These are phyloP conservation scores for Drosophila pseudoobscura DNA, from an alignment of 1,140 invertebrate genomes.

Conservation along the genomic window DNA sequence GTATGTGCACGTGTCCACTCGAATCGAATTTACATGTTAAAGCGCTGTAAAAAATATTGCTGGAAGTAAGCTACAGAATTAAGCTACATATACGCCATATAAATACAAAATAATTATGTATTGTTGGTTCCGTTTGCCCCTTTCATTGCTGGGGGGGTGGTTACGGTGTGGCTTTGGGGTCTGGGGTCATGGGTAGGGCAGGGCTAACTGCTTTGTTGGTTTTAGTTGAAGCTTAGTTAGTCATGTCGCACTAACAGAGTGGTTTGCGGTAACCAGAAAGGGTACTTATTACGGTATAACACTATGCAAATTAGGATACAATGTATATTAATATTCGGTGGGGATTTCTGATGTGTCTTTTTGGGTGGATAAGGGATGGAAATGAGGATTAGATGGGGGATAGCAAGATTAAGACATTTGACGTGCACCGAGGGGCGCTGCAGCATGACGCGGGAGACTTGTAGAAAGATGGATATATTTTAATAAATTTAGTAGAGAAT, in stretches of 20 bases:
- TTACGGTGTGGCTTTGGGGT: not conserved
- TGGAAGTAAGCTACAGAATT: constrained; percentile 23
- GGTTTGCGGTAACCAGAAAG: constrained; percentile 33
- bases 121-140: constrained; percentile 1
- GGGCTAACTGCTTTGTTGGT: constrained; percentile 16
- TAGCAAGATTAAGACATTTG: no score
- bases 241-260: constrained; percentile 45
- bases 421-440: no score
- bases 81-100: constrained; percentile 53
- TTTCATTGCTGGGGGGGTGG: not conserved
- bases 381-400: not conserved
- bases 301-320: constrained; percentile 10
- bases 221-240: constrained; percentile 10
- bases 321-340: not conserved
- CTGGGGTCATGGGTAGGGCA: constrained; percentile 4
- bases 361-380: not conserved
- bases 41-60: constrained; percentile 61
- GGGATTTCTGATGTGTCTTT: not conserved
- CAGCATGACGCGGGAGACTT: no score
- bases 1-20: constrained; percentile 40
- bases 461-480: no score
- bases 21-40: constrained; percentile 81
- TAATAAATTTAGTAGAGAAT: no score
- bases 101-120: constrained; percentile 69
- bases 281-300: not conserved